phyloP scores from a whole-genome alignment of 2,888 invertebrate species.

The Chymomyza caudatula region DNA sequence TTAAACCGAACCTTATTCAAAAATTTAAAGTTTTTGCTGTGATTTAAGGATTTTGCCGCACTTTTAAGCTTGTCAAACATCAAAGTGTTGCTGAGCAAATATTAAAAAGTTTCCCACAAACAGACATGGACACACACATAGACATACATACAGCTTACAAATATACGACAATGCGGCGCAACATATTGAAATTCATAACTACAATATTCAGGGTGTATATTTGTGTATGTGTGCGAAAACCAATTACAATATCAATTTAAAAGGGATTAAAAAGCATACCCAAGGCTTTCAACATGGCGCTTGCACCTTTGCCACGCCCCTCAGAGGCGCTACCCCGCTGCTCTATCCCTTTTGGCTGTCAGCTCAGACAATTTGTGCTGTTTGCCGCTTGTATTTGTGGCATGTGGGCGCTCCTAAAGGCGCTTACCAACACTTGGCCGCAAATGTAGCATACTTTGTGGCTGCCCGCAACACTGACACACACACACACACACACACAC shows the following conservation, averaged over 20 bases:
- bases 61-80: neutral
- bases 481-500: neutral
- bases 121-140: slow-evolving; percentile 4
- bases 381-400: neutral
- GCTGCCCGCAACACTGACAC: neutral
- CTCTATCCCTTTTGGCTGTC: neutral
- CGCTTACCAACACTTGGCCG: neutral
- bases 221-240: slow-evolving; percentile 31
- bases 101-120: slow-evolving; percentile 3
- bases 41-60: neutral
- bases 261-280: slow-evolving; percentile 62
- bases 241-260: slow-evolving; percentile 74
- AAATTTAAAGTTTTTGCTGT: neutral
- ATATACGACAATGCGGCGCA: slow-evolving; percentile 14
- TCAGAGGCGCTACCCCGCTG: neutral
- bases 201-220: slow-evolving; percentile 15
- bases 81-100: slow-evolving; percentile 3
- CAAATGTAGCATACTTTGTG: slow-evolving; percentile 32
- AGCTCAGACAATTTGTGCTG: neutral
- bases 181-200: slow-evolving; percentile 68
- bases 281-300: slow-evolving; percentile 33
- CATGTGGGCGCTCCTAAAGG: neutral
- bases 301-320: neutral
- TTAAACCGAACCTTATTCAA: neutral
- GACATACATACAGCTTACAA: neutral